Evolutionary conservation across 1,140 invertebrate genomes (phyloP), one percentile per base, ranked within the genome.

Genomic region (Probaryconus sp.): DNA sequence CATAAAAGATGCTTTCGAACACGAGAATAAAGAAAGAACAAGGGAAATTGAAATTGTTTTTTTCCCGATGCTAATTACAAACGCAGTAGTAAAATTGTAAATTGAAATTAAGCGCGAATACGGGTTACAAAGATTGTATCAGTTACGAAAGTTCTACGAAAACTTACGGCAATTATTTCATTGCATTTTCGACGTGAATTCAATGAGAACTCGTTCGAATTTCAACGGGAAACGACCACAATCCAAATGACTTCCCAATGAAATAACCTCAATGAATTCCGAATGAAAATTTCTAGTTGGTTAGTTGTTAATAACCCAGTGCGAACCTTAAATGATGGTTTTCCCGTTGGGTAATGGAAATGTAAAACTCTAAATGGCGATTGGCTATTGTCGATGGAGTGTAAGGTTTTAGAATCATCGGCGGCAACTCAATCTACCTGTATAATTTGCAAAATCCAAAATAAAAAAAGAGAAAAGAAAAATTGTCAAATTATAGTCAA

Each of bases 201-300:
- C 64, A 56, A 65, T 47, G 61, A 53, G 31, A 65, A 56, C 33
- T 48, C 63, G 51, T 48, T 56, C 31, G 43, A 68, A 58, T 68
- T 68, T 68, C 64, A 60, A 42, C 35, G 42, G 21, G 10, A 20
- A 68, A 51, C 45, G 37, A 45, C 47, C 55, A 53, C 64, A 68
- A 68, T 58, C 64, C 64, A 56, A 68, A 68, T 58, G 64, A 67
- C 63, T 67, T 67, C 11, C 48, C 48, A 43, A 65, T 42, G 31
- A 67, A 67, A 67, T 67, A 67, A 48, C 51, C 51, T 56, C 33
- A 50, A 56, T 58, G 51, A 67, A 67, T 67, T 56, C 28, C 51
- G 26, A 67, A 40, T 58, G 51, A 56, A 67, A 55, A 56, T 67
- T 67, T 56, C 50, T 67, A 67, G 51, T 56, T 67, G 33, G 63